phyloP scores from a whole-genome alignment of 2,888 invertebrate genomes.

The Drosophila vallismaia region DNA sequence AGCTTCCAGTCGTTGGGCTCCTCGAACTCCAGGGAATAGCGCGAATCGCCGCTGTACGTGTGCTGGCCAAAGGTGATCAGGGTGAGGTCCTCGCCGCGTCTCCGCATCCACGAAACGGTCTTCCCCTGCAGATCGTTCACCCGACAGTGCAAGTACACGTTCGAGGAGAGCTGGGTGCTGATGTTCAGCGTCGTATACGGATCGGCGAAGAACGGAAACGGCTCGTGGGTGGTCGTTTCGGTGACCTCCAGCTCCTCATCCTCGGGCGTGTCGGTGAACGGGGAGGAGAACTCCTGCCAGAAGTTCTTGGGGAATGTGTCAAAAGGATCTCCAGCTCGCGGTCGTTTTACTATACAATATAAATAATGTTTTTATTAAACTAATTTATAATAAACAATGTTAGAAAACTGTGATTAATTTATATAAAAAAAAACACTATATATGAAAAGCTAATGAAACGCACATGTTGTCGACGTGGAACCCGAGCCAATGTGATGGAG shows the following conservation, averaged over 20 bases:
- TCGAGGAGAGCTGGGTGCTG: conserved; percentile 88
- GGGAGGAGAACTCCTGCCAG: conserved; percentile 84
- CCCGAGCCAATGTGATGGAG: conserved; percentile 80
- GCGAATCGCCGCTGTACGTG: conserved; percentile 87
- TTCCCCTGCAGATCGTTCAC: conserved; percentile 89
- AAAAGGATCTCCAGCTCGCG: conserved; percentile 83
- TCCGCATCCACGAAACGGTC: conserved; percentile 90
- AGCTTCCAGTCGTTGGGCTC: conserved; percentile 91
- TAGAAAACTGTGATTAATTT: conserved; percentile 25
- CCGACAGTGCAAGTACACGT: conserved; percentile 88
- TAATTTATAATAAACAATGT: not conserved
- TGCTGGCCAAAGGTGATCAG: conserved; percentile 89
- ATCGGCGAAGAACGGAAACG: conserved; percentile 90
- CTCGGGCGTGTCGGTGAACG: conserved; percentile 84
- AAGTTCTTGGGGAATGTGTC: conserved; percentile 84
- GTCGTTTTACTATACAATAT: conserved; percentile 80
- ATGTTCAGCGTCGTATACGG: conserved; percentile 86
- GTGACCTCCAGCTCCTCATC: conserved; percentile 82
- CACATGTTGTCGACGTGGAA: conserved; percentile 81
- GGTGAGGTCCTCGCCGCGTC: conserved; percentile 88
- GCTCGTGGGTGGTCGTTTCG: conserved; percentile 87
- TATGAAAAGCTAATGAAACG: conserved; percentile 45
- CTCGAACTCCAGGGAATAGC: conserved; percentile 89
- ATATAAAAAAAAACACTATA: conserved; percentile 41
- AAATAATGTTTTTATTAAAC: too few species aligned